Base-by-base conservation (phyloP, 92 coral and sea anemone species). In the Umimayanthus chanpuru region DNA sequence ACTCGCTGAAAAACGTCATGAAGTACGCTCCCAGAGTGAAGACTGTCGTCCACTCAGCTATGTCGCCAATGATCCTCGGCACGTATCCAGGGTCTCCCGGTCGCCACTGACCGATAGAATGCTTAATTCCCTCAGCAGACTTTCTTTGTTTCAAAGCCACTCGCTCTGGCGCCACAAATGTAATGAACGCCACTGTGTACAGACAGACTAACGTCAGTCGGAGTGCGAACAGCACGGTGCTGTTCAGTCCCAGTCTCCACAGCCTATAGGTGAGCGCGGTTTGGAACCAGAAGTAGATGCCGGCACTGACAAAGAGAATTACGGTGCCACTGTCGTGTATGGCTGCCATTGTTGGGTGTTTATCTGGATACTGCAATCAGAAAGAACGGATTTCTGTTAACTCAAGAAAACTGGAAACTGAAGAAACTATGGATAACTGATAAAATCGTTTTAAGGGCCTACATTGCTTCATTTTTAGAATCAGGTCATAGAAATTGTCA, bases 271-370 rank as follows among this genome's bases (percentile, higher is more conserved):
- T 81, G 74, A 81, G 64, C 58, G 28, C 86, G 12, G 86, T 81
- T 43, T 81, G 86, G 76, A 81, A 66, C 86, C 86, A 81, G 36
- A 81, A 81, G 86, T 81, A 81, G 39, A 81, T 81, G 23, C 86
- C 86, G 30, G 86, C 86, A 39, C 86, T 65, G 26, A 81, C 86
- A 26, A 81, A 81, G 1, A 81, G 76, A 15, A 65, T 43, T 0
- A 81, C 76, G 18, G 86, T 81, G 56, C 86, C 86, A 15, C 56
- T 65, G 58, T 81, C 86, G 28, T 81, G 86, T 18, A 81, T 65
- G 32, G 85, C 73, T 5, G 85, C 85, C 85, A 81, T 81, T 40
- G 85, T 64, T 10, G 85, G 85, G 12, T 81, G 73, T 40, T 81
- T 81, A 53, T 81, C 85, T 29, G 85, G 85, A 39, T 61, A 81